Base-by-base conservation (phyloP, 2,113 vertebrate genomes). In the Onychorhynchus coronatus region DNA sequence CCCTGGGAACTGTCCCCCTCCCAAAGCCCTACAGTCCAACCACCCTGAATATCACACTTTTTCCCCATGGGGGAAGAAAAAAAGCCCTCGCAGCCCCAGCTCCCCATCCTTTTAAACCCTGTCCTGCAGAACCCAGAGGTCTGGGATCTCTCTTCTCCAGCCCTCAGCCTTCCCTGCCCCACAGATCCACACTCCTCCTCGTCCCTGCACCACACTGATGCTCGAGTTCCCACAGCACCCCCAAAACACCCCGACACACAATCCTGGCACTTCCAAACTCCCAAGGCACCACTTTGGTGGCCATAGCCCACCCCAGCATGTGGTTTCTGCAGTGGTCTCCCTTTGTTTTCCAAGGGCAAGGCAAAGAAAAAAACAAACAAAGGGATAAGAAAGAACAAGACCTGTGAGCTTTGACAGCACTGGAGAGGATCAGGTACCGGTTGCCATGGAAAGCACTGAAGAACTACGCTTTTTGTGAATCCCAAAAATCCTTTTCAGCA, bases 151-250 rank as follows among this genome's bases (percentile, higher is more conserved):
- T 58, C 7, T 65, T 33, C n/a, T 28, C 12, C 23, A 12, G 49
- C 25, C 52, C 73, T 42, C 10, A 5, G 27, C 41, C 53, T 15
- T 28, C 18, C 44, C 66, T 35, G 56, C 22, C 62, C 33, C 15
- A 21, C 62, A 41, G 56, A 49, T 28, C 58, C 5, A 4, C 1
- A 3, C 20, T 73, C 30, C 11, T 46, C 33, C 53, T 35, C 6
- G 0, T 14, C 19, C 22, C 53, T 11, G n/a, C 4, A 3, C 46
- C 21, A 46, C 25, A 42, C 9, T 0, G 2, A 41, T 8, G 14
- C 22, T 3, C 1, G 0, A 52, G 12, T 3, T 67, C 23, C 33
- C 35, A 24, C 1, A 5, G 58, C 3, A 0, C 37, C 35, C 44
- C 62, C 44, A 18, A 23, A 28, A 22, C 21, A 12, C 56, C 58